These are phyloP conservation scores for Tringa solitaria DNA, from an alignment of 2,113 vertebrate species.

Conservation along the genomic window DNA sequence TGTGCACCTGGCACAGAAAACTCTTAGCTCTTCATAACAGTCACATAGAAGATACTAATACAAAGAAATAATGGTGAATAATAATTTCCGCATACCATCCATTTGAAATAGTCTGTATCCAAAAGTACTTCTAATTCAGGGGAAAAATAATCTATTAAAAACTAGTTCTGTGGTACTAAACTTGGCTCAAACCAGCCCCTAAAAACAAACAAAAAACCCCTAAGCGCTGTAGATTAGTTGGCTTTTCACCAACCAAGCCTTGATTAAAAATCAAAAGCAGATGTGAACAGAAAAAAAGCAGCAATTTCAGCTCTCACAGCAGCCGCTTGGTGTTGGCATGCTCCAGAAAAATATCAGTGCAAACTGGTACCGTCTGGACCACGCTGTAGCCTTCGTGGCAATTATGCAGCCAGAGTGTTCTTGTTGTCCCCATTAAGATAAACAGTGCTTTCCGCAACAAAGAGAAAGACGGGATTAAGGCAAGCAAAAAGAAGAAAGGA, in stretches of 20 bases:
- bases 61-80: not conserved
- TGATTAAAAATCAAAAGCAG: constrained; percentile 59
- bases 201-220: constrained; percentile 22
- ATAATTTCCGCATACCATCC: not conserved
- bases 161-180: constrained; percentile 4
- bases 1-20: not conserved
- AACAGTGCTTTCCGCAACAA: not conserved
- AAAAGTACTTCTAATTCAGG: not conserved
- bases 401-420: not conserved
- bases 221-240: constrained; percentile 29
- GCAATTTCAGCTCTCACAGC: constrained; percentile 22
- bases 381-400: not conserved
- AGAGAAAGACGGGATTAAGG: not conserved
- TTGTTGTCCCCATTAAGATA: not conserved
- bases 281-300: constrained; percentile 32
- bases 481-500: not conserved
- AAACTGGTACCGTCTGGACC: not conserved
- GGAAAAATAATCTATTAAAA: not conserved
- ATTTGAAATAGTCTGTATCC: not conserved
- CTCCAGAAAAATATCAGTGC: not conserved
- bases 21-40: not conserved
- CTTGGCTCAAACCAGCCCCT: constrained; percentile 20
- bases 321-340: constrained; percentile 1
- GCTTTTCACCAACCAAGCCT: constrained; percentile 15
- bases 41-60: not conserved